A percentile compares a stretch with the other conserved stretches of the same genome.
Evolutionary conservation across 2,797 vertebrate genomes (phyloP).

Genomic region (Sebastolobus alascanus): DNA sequence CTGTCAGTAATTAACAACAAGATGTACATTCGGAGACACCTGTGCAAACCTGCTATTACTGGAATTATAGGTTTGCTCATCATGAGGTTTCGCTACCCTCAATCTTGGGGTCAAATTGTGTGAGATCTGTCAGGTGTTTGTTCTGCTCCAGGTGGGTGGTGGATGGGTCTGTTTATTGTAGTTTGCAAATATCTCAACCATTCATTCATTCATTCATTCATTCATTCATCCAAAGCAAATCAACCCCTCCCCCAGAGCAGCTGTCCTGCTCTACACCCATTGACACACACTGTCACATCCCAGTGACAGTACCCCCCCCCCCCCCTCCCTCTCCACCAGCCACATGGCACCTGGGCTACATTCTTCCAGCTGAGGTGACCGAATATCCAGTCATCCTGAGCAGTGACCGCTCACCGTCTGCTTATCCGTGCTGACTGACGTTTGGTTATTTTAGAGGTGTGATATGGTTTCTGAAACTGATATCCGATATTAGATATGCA

Average conservation of each 20-base stretch:
- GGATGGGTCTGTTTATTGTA: slow-evolving; percentile 32
- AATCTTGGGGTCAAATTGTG: background rate
- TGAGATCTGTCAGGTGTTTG: slow-evolving; percentile 19
- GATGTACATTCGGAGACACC: slow-evolving; percentile 19
- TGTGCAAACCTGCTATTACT: slow-evolving; percentile 57
- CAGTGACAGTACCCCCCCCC: slow-evolving; percentile 32
- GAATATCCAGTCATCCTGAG: slow-evolving; percentile 8
- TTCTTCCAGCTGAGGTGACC: slow-evolving; percentile 43
- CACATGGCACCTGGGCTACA: slow-evolving; percentile 45
- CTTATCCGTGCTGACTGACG: background rate
- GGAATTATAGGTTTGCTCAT: slow-evolving; percentile 51
- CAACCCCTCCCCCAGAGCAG: slow-evolving; percentile 74
- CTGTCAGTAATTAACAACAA: slow-evolving; percentile 24
- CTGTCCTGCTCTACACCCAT: slow-evolving; percentile 49
- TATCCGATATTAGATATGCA: background rate
- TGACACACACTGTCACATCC: slow-evolving; percentile 61
- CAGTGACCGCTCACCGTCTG: background rate
- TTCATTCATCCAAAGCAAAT: slow-evolving; percentile 20
- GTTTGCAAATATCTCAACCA: slow-evolving; percentile 41
- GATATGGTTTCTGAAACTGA: background rate
- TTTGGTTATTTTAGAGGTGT: background rate
- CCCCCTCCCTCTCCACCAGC: background rate
- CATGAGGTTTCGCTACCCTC: background rate
- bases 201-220: slow-evolving; percentile 37
- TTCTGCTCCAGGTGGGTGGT: slow-evolving; percentile 21